phyloP scores from a whole-genome alignment of 2,888 invertebrate species.

The Podotricha telesiphe region DNA sequence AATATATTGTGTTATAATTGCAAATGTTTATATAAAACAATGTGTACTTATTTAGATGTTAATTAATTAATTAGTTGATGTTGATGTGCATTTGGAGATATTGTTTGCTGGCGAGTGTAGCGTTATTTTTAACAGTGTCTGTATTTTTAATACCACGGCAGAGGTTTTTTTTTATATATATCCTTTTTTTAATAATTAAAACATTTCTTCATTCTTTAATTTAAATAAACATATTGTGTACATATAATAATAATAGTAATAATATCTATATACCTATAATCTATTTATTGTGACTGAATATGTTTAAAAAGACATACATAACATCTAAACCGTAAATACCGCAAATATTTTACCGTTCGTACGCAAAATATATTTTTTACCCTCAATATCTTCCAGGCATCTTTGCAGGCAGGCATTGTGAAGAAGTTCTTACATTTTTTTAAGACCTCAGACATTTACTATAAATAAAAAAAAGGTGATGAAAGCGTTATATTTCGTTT shows the following conservation, averaged over 20 bases:
- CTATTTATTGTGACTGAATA: not conserved
- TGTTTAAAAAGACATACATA: conserved; percentile 11
- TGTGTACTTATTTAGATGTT: conserved; percentile 2
- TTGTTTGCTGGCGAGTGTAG: no score
- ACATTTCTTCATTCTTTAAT: not conserved
- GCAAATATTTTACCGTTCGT: conserved; percentile 22
- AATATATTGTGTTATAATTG: conserved; percentile 1
- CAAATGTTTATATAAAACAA: not conserved
- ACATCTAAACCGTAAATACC: conserved; percentile 20
- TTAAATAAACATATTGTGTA: not conserved
- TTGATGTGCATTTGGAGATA: not conserved
- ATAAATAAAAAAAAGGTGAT: not conserved
- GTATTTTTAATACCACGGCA: not conserved
- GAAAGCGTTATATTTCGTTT: not conserved
- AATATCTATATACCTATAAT: no score
- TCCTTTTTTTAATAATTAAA: no score
- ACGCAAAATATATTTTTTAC: conserved; percentile 13
- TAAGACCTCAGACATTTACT: conserved; percentile 3
- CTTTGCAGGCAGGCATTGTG: conserved; percentile 2
- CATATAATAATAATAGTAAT: no score
- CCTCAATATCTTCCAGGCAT: conserved; percentile 25
- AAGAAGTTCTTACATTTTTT: conserved; percentile 15
- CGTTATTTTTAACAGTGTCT: no score
- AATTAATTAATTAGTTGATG: not conserved
- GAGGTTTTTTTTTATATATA: no score